Percentiles rank a stretch among this genome's conserved stretches.
Evolutionary conservation across 2,797 vertebrate species (phyloP).

Genomic region (Crax fasciolata): DNA sequence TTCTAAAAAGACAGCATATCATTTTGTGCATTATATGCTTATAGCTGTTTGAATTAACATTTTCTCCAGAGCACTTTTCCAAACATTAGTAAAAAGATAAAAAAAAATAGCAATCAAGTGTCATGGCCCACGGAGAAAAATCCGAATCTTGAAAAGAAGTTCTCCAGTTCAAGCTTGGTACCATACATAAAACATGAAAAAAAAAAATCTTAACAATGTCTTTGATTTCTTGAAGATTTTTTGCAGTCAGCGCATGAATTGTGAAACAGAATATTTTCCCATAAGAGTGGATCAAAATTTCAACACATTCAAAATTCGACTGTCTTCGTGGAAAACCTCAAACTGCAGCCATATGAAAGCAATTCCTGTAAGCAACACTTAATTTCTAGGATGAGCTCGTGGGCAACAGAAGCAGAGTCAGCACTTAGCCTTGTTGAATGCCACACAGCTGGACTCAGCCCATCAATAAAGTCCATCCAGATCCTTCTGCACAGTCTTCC

Average conservation of each 20-base stretch:
- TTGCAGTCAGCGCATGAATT: neutral
- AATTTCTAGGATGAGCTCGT: conserved; percentile 11
- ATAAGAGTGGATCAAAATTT: neutral
- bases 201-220: neutral
- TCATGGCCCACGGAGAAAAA: neutral
- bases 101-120: neutral
- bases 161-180: neutral
- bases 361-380: neutral
- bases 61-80: neutral
- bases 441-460: no score
- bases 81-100: neutral
- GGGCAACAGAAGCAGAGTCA: neutral
- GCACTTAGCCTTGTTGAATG: no score
- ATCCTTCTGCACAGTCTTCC: no score
- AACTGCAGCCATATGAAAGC: neutral
- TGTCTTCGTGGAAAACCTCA: neutral
- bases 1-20: neutral
- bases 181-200: neutral
- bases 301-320: neutral
- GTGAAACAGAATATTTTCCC: neutral
- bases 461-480: no score
- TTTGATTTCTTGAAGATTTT: conserved; percentile 14
- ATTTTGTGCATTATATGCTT: neutral
- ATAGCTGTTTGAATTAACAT: neutral
- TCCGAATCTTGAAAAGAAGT: neutral